Evolutionary conservation across 2,888 invertebrate genomes (phyloP).

Genomic region (Torymus auratus): DNA sequence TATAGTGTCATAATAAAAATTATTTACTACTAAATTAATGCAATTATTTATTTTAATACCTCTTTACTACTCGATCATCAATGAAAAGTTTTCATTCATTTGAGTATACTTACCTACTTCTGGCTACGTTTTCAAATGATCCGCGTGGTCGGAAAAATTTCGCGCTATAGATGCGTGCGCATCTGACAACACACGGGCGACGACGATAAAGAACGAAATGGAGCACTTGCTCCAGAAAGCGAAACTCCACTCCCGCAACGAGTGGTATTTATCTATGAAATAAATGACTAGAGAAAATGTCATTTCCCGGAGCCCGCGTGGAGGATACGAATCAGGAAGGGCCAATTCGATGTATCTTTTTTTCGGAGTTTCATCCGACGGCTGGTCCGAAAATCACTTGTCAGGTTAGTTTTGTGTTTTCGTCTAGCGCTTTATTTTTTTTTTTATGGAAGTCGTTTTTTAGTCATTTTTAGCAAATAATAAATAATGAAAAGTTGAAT

Average conservation of each 20-base stretch:
- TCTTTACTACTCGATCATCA: too few relatives aligned
- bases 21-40: too few relatives aligned
- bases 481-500: slow-evolving; percentile 28
- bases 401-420: slow-evolving; percentile 80
- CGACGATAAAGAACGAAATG: not conserved
- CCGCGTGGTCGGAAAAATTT: not conserved
- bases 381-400: slow-evolving; percentile 91
- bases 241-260: not conserved
- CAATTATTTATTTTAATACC: too few relatives aligned
- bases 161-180: slow-evolving; percentile 34
- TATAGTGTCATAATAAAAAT: slow-evolving; percentile 2
- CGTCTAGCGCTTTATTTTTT: not conserved
- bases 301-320: slow-evolving; percentile 55
- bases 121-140: not conserved
- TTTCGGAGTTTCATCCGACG: slow-evolving; percentile 87
- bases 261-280: not conserved
- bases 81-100: too few relatives aligned
- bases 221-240: not conserved
- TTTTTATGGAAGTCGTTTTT: not conserved
- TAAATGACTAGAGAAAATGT: slow-evolving; percentile 53
- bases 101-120: too few relatives aligned
- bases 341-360: slow-evolving; percentile 88
- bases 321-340: slow-evolving; percentile 83
- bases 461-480: not conserved
- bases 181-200: not conserved